Evolutionary conservation across 2,113 vertebrate genomes (phyloP), one percentile per base, ranked within the genome.

Genomic region (Engystomops pustulosus): DNA sequence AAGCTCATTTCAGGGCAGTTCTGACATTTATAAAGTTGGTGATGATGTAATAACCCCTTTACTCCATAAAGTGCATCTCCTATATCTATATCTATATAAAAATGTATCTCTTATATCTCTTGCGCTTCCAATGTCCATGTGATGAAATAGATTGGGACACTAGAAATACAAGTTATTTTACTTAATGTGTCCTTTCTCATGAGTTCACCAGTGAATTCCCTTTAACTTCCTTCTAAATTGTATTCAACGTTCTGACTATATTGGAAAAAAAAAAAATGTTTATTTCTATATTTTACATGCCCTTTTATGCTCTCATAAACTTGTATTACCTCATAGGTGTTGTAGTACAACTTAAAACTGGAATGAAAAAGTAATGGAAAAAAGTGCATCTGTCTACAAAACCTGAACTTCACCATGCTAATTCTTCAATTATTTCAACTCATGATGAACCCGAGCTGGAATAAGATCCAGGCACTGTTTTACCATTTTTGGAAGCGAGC

Each of bases 401-500:
- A 20, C 62, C 32, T 36, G 6, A 67, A 67, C 62, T 17, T 9
- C 27, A 18, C 30, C 18, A 67, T 8, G 17, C 7, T 67, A 67
- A 67, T 36, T 67, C 62, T 67, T 6, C 62, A 67, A 67, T 67
- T 67, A 34, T 34, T 67, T 67, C 18, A 67, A 67, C 62, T 67
- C 62, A 20, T 36, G 62, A 67, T 67, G 62, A 67, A 67, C 62
- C 32, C 32, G 32, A 67, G 62, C 32, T 67, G 62, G 62, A 67
- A 17, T 67, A 67, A 36, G 30, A 67, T 18, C 62, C 62, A 36
- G 27, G 32, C 15, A 17, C 27, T 8, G 15, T 36, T 36, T 67
- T 34, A 67, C 62, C 62, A 36, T 36, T 67, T 34, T 67, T 67
- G 30, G 30, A 67, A 36, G 27, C 5, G 4, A 34, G 18, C 27